These are phyloP conservation scores for Clostera curtula DNA, from an alignment of 2,888 invertebrate species.

Conservation along the genomic window DNA sequence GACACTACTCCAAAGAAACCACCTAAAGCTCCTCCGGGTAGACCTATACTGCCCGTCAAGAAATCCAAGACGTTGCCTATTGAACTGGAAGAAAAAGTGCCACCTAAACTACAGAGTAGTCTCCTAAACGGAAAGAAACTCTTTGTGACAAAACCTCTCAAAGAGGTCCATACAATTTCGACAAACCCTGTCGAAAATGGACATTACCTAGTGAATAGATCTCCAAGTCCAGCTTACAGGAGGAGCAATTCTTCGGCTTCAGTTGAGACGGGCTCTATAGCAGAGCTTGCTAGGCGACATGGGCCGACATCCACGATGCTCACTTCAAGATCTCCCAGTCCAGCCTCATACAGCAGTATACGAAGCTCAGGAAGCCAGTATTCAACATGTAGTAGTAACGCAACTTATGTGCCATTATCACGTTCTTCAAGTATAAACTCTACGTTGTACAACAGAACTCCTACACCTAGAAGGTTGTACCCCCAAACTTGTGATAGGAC, in stretches of 20 bases:
- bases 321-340: slow-evolving; percentile 76
- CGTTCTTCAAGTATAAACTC: slow-evolving; percentile 62
- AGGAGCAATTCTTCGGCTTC: slow-evolving; percentile 53
- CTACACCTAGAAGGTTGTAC: slow-evolving; percentile 79
- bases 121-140: slow-evolving; percentile 52
- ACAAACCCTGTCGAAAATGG: slow-evolving; percentile 39
- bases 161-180: slow-evolving; percentile 57
- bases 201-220: slow-evolving; percentile 41
- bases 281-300: slow-evolving; percentile 63
- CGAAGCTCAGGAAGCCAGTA: slow-evolving; percentile 61
- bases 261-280: slow-evolving; percentile 67
- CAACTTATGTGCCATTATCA: slow-evolving; percentile 55
- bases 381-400: slow-evolving; percentile 65
- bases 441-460: slow-evolving; percentile 52
- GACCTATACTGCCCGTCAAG: slow-evolving; percentile 59
- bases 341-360: slow-evolving; percentile 57
- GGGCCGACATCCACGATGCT: slow-evolving; percentile 41
- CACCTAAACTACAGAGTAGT: slow-evolving; percentile 40
- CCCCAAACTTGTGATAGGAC: slow-evolving; percentile 76
- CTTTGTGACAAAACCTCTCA: slow-evolving; percentile 58
- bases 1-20: slow-evolving; percentile 63
- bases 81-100: slow-evolving; percentile 56
- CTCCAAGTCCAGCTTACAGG: slow-evolving; percentile 56
- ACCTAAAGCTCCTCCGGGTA: slow-evolving; percentile 50
- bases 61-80: slow-evolving; percentile 66